These are phyloP conservation scores for Rhynchopsitta pachyrhyncha DNA, from an alignment of 2,113 vertebrate genomes.

Conservation along the genomic window DNA sequence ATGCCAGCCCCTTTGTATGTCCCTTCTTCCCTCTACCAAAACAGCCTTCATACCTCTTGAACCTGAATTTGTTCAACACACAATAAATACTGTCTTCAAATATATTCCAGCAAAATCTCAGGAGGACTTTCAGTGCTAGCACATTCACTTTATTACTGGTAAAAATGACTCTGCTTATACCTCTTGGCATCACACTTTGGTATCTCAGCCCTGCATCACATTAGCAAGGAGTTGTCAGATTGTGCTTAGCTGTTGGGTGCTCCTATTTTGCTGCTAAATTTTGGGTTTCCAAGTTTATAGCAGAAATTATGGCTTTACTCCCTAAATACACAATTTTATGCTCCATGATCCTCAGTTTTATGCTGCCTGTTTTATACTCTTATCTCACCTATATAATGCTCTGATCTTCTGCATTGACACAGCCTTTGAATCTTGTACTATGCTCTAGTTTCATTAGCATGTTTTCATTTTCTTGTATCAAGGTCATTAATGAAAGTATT, in stretches of 20 bases:
- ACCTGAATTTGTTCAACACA: not conserved
- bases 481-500: conserved; percentile 14
- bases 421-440: conserved; percentile 9
- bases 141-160: not conserved
- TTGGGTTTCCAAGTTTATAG: not conserved
- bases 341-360: not conserved
- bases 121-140: not conserved
- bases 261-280: not conserved
- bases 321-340: not conserved
- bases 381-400: not conserved
- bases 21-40: not conserved
- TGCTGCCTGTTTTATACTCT: not conserved
- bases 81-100: not conserved
- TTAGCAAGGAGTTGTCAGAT: not conserved
- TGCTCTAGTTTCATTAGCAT: conserved; percentile 3
- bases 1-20: not conserved
- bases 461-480: conserved; percentile 46
- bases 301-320: not conserved
- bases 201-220: not conserved
- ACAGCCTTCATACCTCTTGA: not conserved
- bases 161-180: not conserved
- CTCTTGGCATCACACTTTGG: not conserved
- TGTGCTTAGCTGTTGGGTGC: not conserved
- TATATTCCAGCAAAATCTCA: not conserved
- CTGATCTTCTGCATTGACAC: not conserved